Conservation (phyloP, 2,797 vertebrate species). For the Cheirogaleus major region DNA sequence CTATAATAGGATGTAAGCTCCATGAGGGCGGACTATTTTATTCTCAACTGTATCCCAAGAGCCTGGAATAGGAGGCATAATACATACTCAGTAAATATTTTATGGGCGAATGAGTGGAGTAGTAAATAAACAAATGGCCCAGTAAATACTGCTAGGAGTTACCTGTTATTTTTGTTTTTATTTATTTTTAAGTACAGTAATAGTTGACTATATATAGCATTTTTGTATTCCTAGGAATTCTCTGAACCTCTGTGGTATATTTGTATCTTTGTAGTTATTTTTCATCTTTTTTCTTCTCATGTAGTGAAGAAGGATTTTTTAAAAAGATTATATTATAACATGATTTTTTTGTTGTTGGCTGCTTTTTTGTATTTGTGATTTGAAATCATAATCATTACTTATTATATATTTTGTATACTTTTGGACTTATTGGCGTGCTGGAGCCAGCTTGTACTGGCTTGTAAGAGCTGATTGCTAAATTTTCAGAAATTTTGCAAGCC, state of each 20-base stretch:
- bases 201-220: neutral
- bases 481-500: slow-evolving; percentile 9
- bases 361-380: slow-evolving; percentile 49
- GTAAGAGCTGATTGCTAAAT: neutral
- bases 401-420: neutral
- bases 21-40: neutral
- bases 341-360: slow-evolving; percentile 24
- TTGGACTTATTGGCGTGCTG: neutral
- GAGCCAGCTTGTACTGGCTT: neutral
- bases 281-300: neutral
- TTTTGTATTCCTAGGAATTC: slow-evolving; percentile 5
- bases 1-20: slow-evolving; percentile 25
- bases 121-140: neutral
- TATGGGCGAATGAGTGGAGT: neutral
- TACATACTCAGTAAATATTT: neutral
- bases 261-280: neutral
- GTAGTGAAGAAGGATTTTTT: neutral
- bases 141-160: neutral
- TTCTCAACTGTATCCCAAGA: neutral
- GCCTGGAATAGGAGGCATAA: neutral
- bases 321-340: neutral
- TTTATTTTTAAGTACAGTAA: neutral
- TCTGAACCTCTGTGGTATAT: neutral
- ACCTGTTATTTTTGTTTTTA: neutral
- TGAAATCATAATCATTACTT: neutral